Evolutionary conservation across 1,140 invertebrate species (phyloP), one percentile per base, ranked within the genome.

Genomic region (Helicoverpa armigera): DNA sequence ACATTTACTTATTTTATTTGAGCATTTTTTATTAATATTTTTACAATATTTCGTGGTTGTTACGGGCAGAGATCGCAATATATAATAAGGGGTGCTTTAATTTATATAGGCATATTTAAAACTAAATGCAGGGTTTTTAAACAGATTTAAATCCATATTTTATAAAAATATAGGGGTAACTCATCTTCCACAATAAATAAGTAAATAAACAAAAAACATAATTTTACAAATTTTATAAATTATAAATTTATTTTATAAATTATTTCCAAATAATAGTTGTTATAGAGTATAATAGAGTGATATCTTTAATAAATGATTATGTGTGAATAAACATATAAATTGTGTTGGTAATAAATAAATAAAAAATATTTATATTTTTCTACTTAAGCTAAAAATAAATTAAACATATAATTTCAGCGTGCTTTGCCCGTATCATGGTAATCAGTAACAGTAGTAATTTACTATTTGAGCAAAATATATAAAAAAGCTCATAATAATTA

Each of bases 1-100:
- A 86, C 89, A 86, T 88, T 83, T 79, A 79, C 77, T 80, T 82
- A 84, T 70, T 77, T 83, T 79, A 83, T 51, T 88, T 88, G 83
- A 86, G 85, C 85, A 63, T 85, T 63, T 56, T 80, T 74, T 31
- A 67, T 79, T 58, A 51, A 29, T 48, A 77, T 53, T 53, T 65
- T 31, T 16, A 67, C 7, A 31, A 75, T 63, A 85, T 69, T 12
- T 51, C 48, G n/a, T 60, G 53, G 35, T 48, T 60, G 31, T 74
- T 60, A 61, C 58, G 58, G 54, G 35, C 54, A 75, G 4, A 48
- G 54, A 23, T 58, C 16, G 16, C 43, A 31, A 35, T 61, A 58
- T 58, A 58, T 16, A 58, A 58, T 5, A 16, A 56, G n/a, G n/a
- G 11, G n/a, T 35, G 3, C 35, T 1, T 1, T 35, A 35, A 35